Evolutionary conservation across 1,140 invertebrate species (phyloP).

Genomic region (Papilio polytes): DNA sequence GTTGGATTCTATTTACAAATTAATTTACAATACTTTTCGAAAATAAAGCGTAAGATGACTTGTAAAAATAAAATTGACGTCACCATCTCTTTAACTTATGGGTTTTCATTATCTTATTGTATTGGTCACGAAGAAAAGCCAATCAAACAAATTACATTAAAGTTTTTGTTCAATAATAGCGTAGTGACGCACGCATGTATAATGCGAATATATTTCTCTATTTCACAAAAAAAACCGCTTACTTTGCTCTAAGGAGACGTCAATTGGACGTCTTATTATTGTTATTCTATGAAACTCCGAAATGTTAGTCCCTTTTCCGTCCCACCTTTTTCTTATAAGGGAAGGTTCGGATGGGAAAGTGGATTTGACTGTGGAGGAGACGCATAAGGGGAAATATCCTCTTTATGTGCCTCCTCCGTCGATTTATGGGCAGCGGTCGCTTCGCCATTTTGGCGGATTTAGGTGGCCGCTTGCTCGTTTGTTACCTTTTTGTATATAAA

Average conservation of each 20-base stretch:
- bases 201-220: not conserved
- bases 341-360: no score
- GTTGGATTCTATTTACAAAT: not conserved
- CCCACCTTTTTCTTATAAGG: not conserved
- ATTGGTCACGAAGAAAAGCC: constrained; percentile 1
- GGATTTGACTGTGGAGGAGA: no score
- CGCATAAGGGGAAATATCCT: no score
- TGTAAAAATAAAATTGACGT: constrained; percentile 20
- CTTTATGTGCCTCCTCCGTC: no score
- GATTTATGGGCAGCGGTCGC: no score
- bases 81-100: not conserved
- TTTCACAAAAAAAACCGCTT: not conserved
- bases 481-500: no score
- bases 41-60: not conserved
- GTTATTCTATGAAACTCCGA: not conserved
- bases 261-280: not conserved
- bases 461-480: no score
- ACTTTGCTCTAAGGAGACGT: not conserved
- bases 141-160: not conserved
- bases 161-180: not conserved
- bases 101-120: not conserved
- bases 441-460: no score
- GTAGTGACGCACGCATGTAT: constrained; percentile 4
- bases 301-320: no score
- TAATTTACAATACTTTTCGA: not conserved